phyloP scores from a whole-genome alignment of 2,113 vertebrate species.

The Rhinoderma darwinii region DNA sequence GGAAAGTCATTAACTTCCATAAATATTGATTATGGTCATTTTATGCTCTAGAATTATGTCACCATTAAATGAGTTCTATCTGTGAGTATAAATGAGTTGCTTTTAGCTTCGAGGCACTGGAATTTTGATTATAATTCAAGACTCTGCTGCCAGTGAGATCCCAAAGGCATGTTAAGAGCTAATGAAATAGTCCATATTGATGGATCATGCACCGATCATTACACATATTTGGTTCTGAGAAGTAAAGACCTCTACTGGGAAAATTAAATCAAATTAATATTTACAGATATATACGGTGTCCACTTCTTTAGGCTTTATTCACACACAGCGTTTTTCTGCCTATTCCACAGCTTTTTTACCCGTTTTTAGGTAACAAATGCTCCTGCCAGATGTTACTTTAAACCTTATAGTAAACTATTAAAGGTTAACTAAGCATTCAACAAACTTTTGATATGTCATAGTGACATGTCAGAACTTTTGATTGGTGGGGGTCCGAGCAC shows the following conservation, averaged over 20 bases:
- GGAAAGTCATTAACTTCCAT: constrained; percentile 45
- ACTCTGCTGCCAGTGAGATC: constrained; percentile 36
- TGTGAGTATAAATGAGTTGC: constrained; percentile 50
- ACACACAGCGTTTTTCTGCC: too few species aligned
- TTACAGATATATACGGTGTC: neutral
- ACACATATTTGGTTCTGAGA: constrained; percentile 44
- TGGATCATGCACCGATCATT: constrained; percentile 50
- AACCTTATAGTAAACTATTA: too few species aligned
- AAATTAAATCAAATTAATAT: neutral
- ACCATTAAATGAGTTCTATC: constrained; percentile 49
- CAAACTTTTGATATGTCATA: too few species aligned
- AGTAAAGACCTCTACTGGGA: constrained; percentile 12
- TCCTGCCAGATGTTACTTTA: too few species aligned
- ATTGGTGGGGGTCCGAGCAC: too few species aligned
- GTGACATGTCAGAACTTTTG: too few species aligned
- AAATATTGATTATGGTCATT: constrained; percentile 51
- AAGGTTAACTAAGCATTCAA: too few species aligned
- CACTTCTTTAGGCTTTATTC: neutral
- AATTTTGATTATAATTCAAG: constrained; percentile 56
- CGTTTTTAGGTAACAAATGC: too few species aligned
- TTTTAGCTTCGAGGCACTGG: constrained; percentile 50
- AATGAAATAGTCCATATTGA: constrained; percentile 57
- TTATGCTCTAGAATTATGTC: constrained; percentile 46
- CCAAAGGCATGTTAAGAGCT: constrained; percentile 45
- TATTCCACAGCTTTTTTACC: too few species aligned